These are phyloP conservation scores for Seriola rivoliana DNA, from an alignment of 2,113 vertebrate genomes.

Conservation along the genomic window DNA sequence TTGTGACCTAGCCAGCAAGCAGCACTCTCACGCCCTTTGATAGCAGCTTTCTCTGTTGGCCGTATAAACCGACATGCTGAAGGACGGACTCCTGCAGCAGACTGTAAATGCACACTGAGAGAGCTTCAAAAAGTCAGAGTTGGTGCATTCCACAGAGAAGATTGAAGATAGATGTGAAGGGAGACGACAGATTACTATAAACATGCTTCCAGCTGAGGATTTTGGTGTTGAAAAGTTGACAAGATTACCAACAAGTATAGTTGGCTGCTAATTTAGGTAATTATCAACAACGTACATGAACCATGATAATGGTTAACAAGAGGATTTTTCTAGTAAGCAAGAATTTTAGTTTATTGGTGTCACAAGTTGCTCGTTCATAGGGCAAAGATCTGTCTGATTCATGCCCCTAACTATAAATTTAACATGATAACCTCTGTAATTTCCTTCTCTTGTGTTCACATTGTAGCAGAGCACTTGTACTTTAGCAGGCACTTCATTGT, in stretches of 20 bases:
- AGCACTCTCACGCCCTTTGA: constrained; percentile 75
- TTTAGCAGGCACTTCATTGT: background rate
- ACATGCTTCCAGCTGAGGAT: constrained; percentile 41
- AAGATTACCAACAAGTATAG: background rate
- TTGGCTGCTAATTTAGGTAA: background rate
- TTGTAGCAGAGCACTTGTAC: background rate
- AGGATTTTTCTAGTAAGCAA: background rate
- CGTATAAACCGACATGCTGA: constrained; percentile 44
- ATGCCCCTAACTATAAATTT: background rate
- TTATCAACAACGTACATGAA: background rate
- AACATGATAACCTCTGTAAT: background rate
- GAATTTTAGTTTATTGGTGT: background rate
- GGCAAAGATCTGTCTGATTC: background rate
- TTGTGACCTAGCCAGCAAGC: constrained; percentile 55
- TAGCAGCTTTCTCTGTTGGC: constrained; percentile 57
- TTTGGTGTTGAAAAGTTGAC: background rate
- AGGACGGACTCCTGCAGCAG: constrained; percentile 55
- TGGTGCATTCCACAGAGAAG: constrained; percentile 66
- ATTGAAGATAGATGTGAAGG: constrained; percentile 58
- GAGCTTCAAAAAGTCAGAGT: constrained; percentile 66
- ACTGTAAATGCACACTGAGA: constrained; percentile 46
- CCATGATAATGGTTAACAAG: background rate
- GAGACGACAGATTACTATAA: constrained; percentile 60
- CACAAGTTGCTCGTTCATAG: background rate
- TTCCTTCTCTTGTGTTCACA: background rate